Conservation (phyloP, 1,140 invertebrate genomes). For the Euglossa dilemma region DNA sequence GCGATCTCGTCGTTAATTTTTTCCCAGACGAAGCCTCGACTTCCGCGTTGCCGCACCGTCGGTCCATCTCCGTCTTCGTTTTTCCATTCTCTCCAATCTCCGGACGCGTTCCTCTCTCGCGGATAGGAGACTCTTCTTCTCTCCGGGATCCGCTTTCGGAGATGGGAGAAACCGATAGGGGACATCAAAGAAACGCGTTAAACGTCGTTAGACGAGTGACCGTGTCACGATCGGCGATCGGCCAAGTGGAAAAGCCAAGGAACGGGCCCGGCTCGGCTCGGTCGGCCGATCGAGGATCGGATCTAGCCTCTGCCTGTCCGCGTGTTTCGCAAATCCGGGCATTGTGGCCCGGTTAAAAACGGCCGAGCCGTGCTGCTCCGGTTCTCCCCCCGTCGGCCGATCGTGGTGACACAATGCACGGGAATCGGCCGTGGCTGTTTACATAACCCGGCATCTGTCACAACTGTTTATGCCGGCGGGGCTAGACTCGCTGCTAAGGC, state of each 20-base stretch:
- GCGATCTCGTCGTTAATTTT: constrained; percentile 40
- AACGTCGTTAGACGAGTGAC: background rate
- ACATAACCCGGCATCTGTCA: constrained; percentile 77
- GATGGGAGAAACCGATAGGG: background rate
- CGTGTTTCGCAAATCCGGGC: constrained; percentile 73
- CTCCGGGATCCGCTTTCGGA: background rate
- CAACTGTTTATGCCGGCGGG: constrained; percentile 74
- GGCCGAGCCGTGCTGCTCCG: constrained; percentile 39
- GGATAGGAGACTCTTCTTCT: background rate
- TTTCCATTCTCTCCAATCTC: background rate
- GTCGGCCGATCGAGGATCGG: background rate
- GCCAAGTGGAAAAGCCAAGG: constrained; percentile 46
- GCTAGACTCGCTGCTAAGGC: constrained; percentile 64
- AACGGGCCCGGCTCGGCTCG: constrained; percentile 1
- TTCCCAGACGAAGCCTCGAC: background rate
- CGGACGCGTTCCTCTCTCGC: background rate
- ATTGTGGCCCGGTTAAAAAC: constrained; percentile 71
- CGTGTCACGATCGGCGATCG: constrained; percentile 1
- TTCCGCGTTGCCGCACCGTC: background rate
- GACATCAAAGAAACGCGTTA: background rate
- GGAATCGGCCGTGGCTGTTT: constrained; percentile 67
- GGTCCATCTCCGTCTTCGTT: too few relatives aligned
- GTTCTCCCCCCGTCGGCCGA: constrained; percentile 22
- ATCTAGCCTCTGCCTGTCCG: background rate
- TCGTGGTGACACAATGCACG: constrained; percentile 69